Percentiles rank a stretch among this genome's conserved stretches.
Conservation (phyloP, 2,113 vertebrate species). For the Pseudorasbora parva region DNA sequence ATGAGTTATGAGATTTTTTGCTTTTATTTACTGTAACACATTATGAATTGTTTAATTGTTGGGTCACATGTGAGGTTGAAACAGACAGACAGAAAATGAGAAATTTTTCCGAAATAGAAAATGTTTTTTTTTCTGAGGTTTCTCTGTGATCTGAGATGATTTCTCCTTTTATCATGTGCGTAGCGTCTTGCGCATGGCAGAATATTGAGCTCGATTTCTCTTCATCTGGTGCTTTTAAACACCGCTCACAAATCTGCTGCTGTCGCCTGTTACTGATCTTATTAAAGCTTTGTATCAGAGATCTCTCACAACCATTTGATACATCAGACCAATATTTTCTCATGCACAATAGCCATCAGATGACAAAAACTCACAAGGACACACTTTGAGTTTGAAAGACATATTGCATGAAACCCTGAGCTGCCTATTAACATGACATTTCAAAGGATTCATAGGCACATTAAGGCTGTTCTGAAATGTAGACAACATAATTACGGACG, state of each 20-base stretch:
- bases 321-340: not conserved
- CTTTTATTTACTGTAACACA: not conserved
- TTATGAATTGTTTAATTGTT: not conserved
- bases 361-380: conserved; percentile 5
- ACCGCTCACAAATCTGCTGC: not conserved
- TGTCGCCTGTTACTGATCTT: not conserved
- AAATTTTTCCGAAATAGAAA: not conserved
- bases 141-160: not conserved
- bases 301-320: conserved; percentile 3
- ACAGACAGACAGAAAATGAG: not conserved
- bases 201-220: not conserved
- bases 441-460: not conserved
- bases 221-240: not conserved
- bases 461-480: not conserved
- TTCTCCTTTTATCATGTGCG: not conserved
- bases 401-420: not conserved
- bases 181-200: not conserved
- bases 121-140: not conserved
- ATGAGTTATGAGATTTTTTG: too few species aligned
- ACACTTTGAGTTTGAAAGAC: not conserved
- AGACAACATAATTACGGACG: too few species aligned
- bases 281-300: not conserved
- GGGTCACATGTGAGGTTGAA: not conserved
- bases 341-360: not conserved
- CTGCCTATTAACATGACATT: not conserved